These are phyloP conservation scores for Amblyopsis rosae DNA, from an alignment of 2,113 vertebrate genomes.

Conservation along the genomic window DNA sequence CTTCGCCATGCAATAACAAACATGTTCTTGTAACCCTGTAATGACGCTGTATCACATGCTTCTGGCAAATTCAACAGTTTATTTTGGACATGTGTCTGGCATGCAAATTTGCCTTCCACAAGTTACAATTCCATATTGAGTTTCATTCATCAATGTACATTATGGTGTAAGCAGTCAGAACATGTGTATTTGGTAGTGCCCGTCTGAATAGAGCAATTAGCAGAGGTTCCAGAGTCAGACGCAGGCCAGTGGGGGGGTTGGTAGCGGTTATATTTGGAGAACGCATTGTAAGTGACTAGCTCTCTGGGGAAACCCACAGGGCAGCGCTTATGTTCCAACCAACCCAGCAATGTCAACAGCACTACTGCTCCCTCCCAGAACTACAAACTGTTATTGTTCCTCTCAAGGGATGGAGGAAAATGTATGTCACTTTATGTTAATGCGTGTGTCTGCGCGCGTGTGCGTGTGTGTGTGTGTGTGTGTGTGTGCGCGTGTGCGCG, in stretches of 20 bases:
- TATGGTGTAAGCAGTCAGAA: conserved; percentile 14
- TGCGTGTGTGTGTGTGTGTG: not conserved
- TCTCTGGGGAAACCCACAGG: conserved; percentile 40
- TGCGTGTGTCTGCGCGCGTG: not conserved
- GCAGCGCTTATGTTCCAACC: conserved; percentile 15
- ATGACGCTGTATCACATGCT: not conserved
- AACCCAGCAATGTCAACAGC: conserved; percentile 25
- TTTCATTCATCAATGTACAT: not conserved
- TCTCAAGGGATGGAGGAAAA: not conserved
- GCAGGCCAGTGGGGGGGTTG: not conserved
- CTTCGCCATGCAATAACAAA: not conserved
- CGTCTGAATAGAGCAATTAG: conserved; percentile 35
- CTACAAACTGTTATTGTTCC: not conserved
- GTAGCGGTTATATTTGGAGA: conserved; percentile 10
- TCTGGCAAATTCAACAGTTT: not conserved
- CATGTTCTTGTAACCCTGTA: too few relatives aligned
- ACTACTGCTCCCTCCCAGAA: not conserved
- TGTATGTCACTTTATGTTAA: too few relatives aligned
- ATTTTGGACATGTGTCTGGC: too few relatives aligned
- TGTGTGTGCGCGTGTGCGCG: not conserved
- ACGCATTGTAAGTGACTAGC: conserved; percentile 43
- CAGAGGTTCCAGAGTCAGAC: conserved; percentile 15
- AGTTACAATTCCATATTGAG: not conserved
- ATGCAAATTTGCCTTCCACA: not conserved
- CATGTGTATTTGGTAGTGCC: not conserved